Evolutionary conservation across 2,113 vertebrate species (phyloP).

Genomic region (Aix galericulata): DNA sequence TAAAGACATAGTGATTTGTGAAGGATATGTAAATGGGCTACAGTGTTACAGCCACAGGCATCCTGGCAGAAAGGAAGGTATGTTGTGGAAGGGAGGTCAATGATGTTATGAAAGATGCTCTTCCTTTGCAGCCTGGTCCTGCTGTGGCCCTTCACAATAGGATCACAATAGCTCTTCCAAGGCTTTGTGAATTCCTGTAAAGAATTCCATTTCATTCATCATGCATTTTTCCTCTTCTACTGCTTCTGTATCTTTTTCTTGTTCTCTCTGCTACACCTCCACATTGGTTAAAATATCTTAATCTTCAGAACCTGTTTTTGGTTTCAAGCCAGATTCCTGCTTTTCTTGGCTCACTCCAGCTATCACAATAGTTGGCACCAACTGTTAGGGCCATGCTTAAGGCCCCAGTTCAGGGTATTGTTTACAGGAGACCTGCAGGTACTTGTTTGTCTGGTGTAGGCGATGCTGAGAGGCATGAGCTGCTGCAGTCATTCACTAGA

Average conservation of each 20-base stretch:
- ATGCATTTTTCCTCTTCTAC: background rate
- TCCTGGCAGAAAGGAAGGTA: background rate
- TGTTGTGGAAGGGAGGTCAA: constrained; percentile 5
- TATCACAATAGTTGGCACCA: constrained; percentile 33
- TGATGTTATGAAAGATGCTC: background rate
- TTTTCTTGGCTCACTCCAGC: constrained; percentile 19
- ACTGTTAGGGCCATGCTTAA: background rate
- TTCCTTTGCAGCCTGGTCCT: background rate
- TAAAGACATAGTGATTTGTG: background rate
- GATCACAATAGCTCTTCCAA: background rate
- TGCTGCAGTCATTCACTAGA: background rate
- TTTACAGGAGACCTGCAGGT: background rate
- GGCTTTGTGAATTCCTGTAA: background rate
- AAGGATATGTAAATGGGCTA: background rate
- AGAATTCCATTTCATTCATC: background rate
- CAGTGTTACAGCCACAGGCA: background rate
- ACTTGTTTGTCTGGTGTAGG: background rate
- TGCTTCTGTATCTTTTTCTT: background rate
- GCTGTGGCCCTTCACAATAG: background rate
- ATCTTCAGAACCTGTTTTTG: constrained; percentile 42
- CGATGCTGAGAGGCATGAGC: background rate
- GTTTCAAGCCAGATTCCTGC: constrained; percentile 42
- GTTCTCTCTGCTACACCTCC: background rate
- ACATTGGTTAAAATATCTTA: constrained; percentile 38
- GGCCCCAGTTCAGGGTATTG: background rate